Conservation (phyloP, 1,140 invertebrate species). For the Aphis craccivora region DNA sequence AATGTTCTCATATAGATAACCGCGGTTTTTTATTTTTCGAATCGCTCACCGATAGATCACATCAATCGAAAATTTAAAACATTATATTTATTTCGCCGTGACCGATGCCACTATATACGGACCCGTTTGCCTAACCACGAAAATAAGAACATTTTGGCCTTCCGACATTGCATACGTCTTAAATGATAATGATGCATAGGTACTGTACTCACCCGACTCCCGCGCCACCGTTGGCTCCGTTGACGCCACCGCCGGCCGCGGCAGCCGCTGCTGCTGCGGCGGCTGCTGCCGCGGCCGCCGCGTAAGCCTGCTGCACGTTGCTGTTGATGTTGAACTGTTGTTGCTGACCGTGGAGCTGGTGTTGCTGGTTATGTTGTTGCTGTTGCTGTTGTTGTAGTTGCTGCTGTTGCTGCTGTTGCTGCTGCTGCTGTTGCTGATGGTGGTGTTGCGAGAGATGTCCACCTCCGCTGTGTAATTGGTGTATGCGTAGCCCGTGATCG, state of each 20-base stretch:
- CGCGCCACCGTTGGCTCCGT: background rate
- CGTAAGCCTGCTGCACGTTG: slow-evolving; percentile 40
- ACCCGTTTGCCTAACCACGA: background rate
- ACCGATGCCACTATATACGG: background rate
- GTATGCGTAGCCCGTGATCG: slow-evolving; percentile 58
- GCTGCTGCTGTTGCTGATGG: slow-evolving; percentile 60
- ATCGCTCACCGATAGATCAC: background rate
- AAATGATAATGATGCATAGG: background rate
- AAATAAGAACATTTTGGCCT: background rate
- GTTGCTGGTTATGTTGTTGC: slow-evolving; percentile 31
- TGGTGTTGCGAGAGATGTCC: slow-evolving; percentile 48
- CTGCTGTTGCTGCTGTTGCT: slow-evolving; percentile 67
- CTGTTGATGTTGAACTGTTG: slow-evolving; percentile 50
- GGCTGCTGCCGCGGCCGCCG: slow-evolving; percentile 45
- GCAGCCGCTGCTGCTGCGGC: slow-evolving; percentile 44
- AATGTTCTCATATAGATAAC: background rate
- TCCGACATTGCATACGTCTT: background rate
- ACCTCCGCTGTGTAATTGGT: slow-evolving; percentile 72
- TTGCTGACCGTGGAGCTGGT: slow-evolving; percentile 30
- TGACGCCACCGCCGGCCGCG: background rate
- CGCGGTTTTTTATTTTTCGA: background rate
- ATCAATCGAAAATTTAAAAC: background rate
- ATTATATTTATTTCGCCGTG: background rate
- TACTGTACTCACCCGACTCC: slow-evolving; percentile 16
- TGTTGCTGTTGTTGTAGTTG: slow-evolving; percentile 9